phyloP scores from a whole-genome alignment of 2,113 vertebrate genomes.

The Euleptes europaea region DNA sequence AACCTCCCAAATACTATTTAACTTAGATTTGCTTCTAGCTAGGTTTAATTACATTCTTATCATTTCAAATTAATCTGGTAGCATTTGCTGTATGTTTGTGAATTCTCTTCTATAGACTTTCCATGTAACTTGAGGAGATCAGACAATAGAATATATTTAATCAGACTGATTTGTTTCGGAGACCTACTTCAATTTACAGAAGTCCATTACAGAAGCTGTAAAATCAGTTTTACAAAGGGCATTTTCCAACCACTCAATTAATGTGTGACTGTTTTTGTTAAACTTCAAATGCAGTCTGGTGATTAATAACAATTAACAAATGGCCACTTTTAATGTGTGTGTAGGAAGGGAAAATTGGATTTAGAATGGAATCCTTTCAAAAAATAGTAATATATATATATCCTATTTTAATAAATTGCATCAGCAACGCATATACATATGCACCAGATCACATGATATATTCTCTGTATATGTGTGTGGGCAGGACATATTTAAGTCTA shows the following conservation, averaged over 20 bases:
- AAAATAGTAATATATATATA: too few relatives aligned
- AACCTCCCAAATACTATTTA: background rate
- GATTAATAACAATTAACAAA: too few relatives aligned
- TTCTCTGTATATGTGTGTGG: background rate
- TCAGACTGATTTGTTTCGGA: background rate
- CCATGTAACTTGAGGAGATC: background rate
- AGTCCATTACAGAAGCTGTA: background rate
- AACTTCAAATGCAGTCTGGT: too few relatives aligned
- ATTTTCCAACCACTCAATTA: background rate
- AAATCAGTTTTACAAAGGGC: background rate
- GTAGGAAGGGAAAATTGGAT: too few relatives aligned
- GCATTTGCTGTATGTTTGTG: background rate
- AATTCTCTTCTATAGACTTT: background rate
- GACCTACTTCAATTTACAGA: background rate
- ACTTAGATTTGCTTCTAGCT: background rate
- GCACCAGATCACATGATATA: background rate
- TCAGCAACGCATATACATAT: background rate
- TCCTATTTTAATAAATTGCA: too few relatives aligned
- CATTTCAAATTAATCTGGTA: background rate
- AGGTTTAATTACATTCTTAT: conserved; percentile 9
- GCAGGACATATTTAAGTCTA: background rate
- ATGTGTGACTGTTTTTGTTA: background rate
- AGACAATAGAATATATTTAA: background rate
- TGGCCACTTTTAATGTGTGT: too few relatives aligned
- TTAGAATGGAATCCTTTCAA: too few relatives aligned